Evolutionary conservation across 2,113 vertebrate species (phyloP).

Genomic region (Micronycteris hirsuta): DNA sequence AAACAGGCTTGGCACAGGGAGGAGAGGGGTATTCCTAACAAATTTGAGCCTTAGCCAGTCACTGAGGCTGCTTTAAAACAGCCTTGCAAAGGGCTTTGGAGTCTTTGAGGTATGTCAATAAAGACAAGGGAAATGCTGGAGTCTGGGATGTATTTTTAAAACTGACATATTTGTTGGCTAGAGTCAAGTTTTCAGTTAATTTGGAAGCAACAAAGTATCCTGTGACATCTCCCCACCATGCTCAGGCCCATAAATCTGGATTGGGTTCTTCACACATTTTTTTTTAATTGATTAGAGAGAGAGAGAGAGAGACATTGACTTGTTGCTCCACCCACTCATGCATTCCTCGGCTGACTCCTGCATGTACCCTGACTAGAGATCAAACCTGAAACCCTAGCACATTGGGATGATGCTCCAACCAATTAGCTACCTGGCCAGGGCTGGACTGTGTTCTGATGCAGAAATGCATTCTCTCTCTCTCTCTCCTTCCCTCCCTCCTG

Average conservation of each 20-base stretch:
- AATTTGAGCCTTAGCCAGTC: not conserved
- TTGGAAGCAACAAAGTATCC: slow-evolving; percentile 30
- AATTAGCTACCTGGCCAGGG: no score
- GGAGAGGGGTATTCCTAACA: not conserved
- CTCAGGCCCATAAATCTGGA: not conserved
- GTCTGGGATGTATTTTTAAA: slow-evolving; percentile 45
- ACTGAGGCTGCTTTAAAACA: slow-evolving; percentile 8
- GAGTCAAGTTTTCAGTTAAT: slow-evolving; percentile 42
- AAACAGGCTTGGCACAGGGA: not conserved
- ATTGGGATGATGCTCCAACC: no score
- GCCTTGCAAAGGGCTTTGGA: slow-evolving; percentile 2
- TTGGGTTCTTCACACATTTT: no score
- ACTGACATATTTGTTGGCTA: slow-evolving; percentile 35
- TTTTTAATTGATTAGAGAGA: no score
- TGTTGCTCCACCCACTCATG: no score
- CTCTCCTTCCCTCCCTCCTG: not conserved
- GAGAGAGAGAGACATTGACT: no score
- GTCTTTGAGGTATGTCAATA: slow-evolving; percentile 14
- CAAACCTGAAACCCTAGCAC: no score
- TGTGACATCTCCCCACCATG: not conserved
- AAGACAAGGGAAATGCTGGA: slow-evolving; percentile 40
- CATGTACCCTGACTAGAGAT: no score
- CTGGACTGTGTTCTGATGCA: not conserved
- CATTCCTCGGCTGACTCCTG: no score
- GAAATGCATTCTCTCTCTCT: not conserved